Percentiles rank a stretch among this genome's conserved stretches.
Evolutionary conservation across 2,888 invertebrate genomes (phyloP).

Genomic region (Miltochrista miniata): DNA sequence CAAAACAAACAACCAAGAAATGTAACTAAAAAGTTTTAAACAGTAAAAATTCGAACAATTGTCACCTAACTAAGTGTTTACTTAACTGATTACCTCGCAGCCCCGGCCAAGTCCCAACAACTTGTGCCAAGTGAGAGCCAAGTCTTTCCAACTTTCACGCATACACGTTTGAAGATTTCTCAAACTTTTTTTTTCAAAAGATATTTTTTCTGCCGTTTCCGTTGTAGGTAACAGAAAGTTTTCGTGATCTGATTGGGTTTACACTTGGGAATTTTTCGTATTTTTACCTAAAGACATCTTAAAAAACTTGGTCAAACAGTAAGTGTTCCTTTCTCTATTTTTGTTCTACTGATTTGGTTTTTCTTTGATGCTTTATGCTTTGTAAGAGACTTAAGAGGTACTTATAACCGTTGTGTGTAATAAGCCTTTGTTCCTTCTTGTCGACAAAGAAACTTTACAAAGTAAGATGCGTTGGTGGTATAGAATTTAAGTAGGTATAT

Average conservation of each 20-base stretch:
- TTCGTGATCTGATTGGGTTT: constrained; percentile 31
- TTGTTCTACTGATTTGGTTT: constrained; percentile 27
- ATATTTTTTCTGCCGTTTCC: constrained; percentile 21
- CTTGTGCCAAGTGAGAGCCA: constrained; percentile 9
- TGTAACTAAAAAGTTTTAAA: constrained; percentile 20
- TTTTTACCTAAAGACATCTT: constrained; percentile 27
- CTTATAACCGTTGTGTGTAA: constrained; percentile 9
- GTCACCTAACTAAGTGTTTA: constrained; percentile 40
- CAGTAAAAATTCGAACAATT: constrained; percentile 25
- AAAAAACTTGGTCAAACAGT: constrained; percentile 22
- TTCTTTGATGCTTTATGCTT: constrained; percentile 24
- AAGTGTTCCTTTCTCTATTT: constrained; percentile 24
- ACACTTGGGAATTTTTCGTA: constrained; percentile 23
- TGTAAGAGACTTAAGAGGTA: constrained; percentile 10
- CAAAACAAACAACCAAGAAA: constrained; percentile 15
- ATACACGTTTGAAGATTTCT: constrained; percentile 35
- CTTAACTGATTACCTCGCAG: constrained; percentile 37
- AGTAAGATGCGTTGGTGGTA: neutral
- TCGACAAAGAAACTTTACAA: constrained; percentile 6
- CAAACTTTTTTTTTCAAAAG: constrained; percentile 24
- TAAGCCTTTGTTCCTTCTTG: constrained; percentile 5
- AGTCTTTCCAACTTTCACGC: constrained; percentile 20
- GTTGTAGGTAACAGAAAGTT: constrained; percentile 26
- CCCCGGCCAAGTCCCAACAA: constrained; percentile 21
- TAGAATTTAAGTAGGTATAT: too few relatives aligned